phyloP scores from a whole-genome alignment of 2,888 invertebrate genomes.

The Diplolepis rosae region DNA sequence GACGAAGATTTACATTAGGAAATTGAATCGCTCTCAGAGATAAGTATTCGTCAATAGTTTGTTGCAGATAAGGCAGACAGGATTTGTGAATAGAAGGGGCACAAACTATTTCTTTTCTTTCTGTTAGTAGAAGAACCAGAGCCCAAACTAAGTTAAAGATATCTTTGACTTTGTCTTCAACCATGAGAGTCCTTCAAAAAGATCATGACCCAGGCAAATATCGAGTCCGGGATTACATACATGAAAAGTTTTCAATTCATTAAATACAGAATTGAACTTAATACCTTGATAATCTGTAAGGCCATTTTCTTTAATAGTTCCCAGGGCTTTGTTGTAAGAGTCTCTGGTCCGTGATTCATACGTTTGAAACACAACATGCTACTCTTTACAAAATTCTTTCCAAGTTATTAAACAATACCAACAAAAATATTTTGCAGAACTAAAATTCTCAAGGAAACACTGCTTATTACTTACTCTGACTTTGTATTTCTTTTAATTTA shows the following conservation, averaged over 20 bases:
- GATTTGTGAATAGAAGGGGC: conserved; percentile 48
- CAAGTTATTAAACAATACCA: too few relatives aligned
- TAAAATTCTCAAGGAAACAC: too few relatives aligned
- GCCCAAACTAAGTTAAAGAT: conserved; percentile 44
- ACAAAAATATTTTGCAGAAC: too few relatives aligned
- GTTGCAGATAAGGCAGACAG: conserved; percentile 38
- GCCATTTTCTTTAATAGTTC: not conserved
- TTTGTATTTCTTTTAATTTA: too few relatives aligned
- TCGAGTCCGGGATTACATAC: conserved; percentile 36
- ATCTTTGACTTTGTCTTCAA: conserved; percentile 41
- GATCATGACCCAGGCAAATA: conserved; percentile 36
- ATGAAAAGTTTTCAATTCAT: conserved; percentile 29
- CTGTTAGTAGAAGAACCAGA: conserved; percentile 42
- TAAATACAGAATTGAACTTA: conserved; percentile 40
- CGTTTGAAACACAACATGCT: not conserved
- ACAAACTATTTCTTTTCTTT: conserved; percentile 52
- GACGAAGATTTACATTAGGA: conserved; percentile 38
- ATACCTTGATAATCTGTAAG: conserved; percentile 23
- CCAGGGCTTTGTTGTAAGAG: not conserved
- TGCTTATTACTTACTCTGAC: too few relatives aligned
- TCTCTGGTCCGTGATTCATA: conserved; percentile 2
- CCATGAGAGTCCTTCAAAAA: conserved; percentile 40
- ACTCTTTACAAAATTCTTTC: too few relatives aligned
- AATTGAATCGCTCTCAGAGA: conserved; percentile 37
- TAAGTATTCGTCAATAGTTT: conserved; percentile 44